phyloP scores from a whole-genome alignment of 2,113 vertebrate genomes.

The Gavia stellata region DNA sequence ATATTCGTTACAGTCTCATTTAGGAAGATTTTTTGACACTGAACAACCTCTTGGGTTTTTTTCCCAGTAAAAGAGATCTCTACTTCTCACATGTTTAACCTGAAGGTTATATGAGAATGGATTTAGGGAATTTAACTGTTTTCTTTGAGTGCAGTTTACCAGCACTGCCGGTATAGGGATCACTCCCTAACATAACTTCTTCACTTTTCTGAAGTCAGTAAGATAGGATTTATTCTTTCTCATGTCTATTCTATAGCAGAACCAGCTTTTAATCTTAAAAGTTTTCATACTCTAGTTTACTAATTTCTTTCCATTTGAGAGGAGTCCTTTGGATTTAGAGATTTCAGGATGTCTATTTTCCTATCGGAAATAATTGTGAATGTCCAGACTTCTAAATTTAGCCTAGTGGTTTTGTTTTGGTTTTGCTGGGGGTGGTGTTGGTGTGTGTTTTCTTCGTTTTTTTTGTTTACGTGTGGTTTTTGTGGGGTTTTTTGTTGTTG shows the following conservation, averaged over 20 bases:
- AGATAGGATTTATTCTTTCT: neutral
- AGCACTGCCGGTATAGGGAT: neutral
- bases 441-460: neutral
- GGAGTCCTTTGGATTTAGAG: neutral
- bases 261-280: neutral
- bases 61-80: neutral
- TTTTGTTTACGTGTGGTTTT: too few species aligned
- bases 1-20: neutral
- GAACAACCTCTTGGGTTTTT: neutral
- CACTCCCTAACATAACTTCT: neutral
- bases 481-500: accelerated
- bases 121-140: neutral
- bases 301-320: neutral
- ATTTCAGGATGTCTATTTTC: neutral
- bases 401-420: neutral
- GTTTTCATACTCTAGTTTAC: neutral
- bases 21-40: neutral
- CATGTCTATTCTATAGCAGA: neutral
- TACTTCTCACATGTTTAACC: neutral
- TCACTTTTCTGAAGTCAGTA: neutral
- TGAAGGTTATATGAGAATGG: neutral
- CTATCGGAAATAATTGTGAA: neutral
- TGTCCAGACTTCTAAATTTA: neutral
- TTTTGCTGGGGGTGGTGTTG: neutral
- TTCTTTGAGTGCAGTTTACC: neutral